phyloP scores from a whole-genome alignment of 2,113 vertebrate genomes.

The Bubo blakistoni region DNA sequence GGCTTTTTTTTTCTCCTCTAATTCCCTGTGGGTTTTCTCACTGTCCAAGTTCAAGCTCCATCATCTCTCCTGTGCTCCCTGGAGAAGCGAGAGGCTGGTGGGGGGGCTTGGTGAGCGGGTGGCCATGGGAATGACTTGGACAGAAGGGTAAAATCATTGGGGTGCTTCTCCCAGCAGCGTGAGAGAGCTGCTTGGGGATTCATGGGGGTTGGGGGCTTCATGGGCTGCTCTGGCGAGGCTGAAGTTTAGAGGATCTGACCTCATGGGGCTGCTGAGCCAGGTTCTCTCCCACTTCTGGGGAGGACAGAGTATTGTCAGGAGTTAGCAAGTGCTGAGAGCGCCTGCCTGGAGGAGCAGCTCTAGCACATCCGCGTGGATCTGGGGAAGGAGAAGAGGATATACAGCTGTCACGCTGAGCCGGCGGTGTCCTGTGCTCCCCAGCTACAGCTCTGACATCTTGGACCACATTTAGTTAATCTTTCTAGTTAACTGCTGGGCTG shows the following conservation, averaged over 20 bases:
- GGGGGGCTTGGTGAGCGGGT: neutral
- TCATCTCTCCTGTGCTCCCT: neutral
- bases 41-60: neutral
- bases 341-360: neutral
- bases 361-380: rapidly evolving
- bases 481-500: neutral
- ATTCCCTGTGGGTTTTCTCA: neutral
- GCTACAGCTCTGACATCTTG: neutral
- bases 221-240: neutral
- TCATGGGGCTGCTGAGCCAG: neutral
- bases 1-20: neutral
- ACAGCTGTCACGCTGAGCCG: rapidly evolving
- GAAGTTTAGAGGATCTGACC: neutral
- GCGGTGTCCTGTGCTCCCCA: rapidly evolving
- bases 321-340: neutral
- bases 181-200: neutral
- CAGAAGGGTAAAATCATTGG: neutral
- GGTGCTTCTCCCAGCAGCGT: neutral
- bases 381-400: neutral
- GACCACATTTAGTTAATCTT: rapidly evolving
- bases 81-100: neutral
- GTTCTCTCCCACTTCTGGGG: neutral
- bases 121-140: neutral
- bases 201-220: neutral
- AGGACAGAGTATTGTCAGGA: neutral